Conservation (phyloP, 1,140 invertebrate genomes). For the Zaprionus inermis region DNA sequence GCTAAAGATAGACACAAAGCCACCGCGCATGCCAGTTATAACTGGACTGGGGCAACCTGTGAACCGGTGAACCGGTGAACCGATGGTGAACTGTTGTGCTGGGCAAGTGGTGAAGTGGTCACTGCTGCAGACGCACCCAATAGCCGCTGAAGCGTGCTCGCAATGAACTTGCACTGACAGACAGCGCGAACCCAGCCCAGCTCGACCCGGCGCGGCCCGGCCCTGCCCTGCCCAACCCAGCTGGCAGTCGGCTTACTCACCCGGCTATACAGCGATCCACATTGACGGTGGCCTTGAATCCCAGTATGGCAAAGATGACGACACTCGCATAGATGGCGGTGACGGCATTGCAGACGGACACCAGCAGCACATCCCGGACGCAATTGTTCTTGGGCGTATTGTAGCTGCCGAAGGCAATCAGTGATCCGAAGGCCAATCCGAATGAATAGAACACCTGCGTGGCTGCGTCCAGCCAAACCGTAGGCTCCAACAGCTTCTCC, state of each 20-base stretch:
- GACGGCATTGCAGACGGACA: constrained; percentile 95
- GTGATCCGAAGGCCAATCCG: constrained; percentile 95
- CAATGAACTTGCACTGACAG: constrained; percentile 46
- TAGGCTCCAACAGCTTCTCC: constrained; percentile 91
- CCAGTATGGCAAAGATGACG: constrained; percentile 94
- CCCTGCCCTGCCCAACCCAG: constrained; percentile 5
- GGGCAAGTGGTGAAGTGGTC: background rate
- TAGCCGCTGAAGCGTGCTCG: constrained; percentile 52
- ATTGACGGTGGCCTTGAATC: constrained; percentile 93
- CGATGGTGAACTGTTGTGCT: background rate
- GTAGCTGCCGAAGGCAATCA: constrained; percentile 96
- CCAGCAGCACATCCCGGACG: constrained; percentile 94
- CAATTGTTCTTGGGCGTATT: constrained; percentile 96
- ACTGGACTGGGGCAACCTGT: constrained; percentile 34
- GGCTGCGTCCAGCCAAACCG: constrained; percentile 96
- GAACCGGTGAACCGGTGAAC: constrained; percentile 4
- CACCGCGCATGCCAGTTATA: constrained; percentile 60
- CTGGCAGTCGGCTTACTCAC: constrained; percentile 86
- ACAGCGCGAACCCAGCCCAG: constrained; percentile 17
- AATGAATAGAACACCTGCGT: constrained; percentile 98
- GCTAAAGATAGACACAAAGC: constrained; percentile 51
- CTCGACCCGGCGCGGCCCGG: background rate
- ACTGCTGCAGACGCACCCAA: constrained; percentile 33
- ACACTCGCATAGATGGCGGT: constrained; percentile 97
- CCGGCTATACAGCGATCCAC: constrained; percentile 90